These are phyloP conservation scores for Bungarus multicinctus DNA, from an alignment of 2,113 vertebrate species.

Conservation along the genomic window DNA sequence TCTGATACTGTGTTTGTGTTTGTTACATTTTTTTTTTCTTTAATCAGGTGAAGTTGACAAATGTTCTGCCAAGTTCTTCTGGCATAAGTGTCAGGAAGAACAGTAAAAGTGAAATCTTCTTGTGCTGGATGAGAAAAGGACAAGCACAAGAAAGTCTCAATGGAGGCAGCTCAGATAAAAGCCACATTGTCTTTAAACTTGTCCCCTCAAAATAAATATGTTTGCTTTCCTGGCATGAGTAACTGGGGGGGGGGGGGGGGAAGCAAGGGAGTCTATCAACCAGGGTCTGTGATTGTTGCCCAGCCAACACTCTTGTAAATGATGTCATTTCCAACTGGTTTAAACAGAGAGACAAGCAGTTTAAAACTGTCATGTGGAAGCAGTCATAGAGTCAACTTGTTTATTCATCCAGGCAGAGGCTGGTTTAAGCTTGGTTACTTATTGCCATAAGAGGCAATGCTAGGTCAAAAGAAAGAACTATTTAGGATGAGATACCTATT, in stretches of 20 bases:
- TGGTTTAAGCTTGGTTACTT: not conserved
- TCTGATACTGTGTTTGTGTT: not conserved
- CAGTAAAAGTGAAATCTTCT: not conserved
- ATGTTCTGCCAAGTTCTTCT: not conserved
- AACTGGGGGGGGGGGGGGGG: not conserved
- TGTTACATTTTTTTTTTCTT: not conserved
- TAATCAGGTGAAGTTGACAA: not conserved
- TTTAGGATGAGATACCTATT: not conserved
- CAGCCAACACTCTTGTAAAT: not conserved
- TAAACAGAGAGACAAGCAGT: not conserved
- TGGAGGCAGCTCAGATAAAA: not conserved
- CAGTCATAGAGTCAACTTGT: not conserved
- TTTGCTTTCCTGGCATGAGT: not conserved
- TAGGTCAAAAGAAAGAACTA: not conserved
- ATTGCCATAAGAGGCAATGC: not conserved
- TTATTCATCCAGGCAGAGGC: not conserved
- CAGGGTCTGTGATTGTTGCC: not conserved
- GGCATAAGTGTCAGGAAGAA: not conserved
- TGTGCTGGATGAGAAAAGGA: not conserved
- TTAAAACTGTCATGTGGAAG: not conserved
- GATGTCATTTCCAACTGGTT: not conserved
- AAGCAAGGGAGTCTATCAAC: not conserved
- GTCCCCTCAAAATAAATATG: not conserved
- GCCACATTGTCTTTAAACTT: not conserved
- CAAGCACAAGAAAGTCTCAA: not conserved